These are phyloP conservation scores for Prosopocoilus inquinatus DNA, from an alignment of 2,888 invertebrate genomes.

Conservation along the genomic window DNA sequence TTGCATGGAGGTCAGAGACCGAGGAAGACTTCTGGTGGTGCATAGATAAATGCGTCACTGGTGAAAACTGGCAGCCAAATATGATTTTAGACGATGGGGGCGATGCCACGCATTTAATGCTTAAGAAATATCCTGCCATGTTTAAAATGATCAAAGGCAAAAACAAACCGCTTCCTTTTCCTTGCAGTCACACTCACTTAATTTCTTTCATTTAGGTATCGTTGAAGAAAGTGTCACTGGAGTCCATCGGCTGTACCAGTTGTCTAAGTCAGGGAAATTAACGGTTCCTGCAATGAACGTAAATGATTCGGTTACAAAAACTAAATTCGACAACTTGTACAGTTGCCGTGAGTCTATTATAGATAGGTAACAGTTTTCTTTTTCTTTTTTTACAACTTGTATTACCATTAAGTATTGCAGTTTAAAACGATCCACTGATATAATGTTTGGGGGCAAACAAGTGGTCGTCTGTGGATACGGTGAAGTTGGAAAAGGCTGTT, in stretches of 20 bases:
- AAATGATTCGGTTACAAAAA: slow-evolving; percentile 97
- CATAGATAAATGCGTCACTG: slow-evolving; percentile 91
- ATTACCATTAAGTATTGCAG: slow-evolving; percentile 36
- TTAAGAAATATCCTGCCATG: slow-evolving; percentile 91
- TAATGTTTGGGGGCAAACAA: slow-evolving; percentile 98
- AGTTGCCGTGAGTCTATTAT: slow-evolving; percentile 91
- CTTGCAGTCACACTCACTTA: slow-evolving; percentile 2
- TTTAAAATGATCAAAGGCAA: slow-evolving; percentile 88
- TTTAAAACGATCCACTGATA: slow-evolving; percentile 83
- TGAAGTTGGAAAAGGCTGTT: slow-evolving; percentile 96
- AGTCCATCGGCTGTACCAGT: slow-evolving; percentile 94
- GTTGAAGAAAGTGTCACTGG: slow-evolving; percentile 98
- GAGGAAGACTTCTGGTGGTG: slow-evolving; percentile 99
- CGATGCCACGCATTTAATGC: slow-evolving; percentile 93
- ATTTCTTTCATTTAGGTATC: slow-evolving; percentile 62
- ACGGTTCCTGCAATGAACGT: slow-evolving; percentile 98
- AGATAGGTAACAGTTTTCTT: slow-evolving; percentile 65
- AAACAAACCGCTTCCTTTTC: not conserved
- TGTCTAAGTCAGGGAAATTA: slow-evolving; percentile 90
- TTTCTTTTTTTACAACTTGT: slow-evolving; percentile 2
- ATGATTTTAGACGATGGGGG: slow-evolving; percentile 98
- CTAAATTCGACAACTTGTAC: slow-evolving; percentile 96
- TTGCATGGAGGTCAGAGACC: slow-evolving; percentile 96
- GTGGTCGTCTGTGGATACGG: slow-evolving; percentile 96
- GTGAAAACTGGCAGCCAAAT: slow-evolving; percentile 94